phyloP scores from a whole-genome alignment of 1,140 invertebrate genomes.

The Diuraphis noxia region DNA sequence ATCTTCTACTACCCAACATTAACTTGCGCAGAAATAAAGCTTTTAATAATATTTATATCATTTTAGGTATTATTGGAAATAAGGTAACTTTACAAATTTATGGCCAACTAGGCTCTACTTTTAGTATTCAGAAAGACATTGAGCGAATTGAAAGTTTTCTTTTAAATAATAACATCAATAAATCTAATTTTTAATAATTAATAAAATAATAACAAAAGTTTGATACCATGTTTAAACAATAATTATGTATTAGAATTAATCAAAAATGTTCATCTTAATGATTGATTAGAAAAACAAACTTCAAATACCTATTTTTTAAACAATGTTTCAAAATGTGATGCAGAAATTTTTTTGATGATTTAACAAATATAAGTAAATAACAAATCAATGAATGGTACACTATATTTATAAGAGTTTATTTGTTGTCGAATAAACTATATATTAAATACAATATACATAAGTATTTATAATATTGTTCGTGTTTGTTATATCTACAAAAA shows the following conservation, averaged over 20 bases:
- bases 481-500: neutral
- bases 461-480: neutral
- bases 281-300: neutral
- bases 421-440: neutral
- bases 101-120: neutral
- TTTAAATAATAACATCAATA: neutral
- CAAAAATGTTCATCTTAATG: neutral
- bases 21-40: neutral
- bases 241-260: neutral
- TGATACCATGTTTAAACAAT: conserved; percentile 1
- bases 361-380: neutral
- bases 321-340: neutral
- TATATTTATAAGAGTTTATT: neutral
- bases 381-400: neutral
- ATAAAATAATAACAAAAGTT: conserved; percentile 31
- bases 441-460: neutral
- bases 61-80: neutral
- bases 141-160: neutral
- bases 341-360: neutral
- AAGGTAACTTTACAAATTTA: conserved; percentile 21
- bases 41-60: neutral
- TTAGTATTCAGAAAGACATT: conserved; percentile 17
- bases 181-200: neutral
- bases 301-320: neutral
- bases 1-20: neutral